Conservation (phyloP, 2,113 vertebrate species). For the Mesoclemmys tuberculata region DNA sequence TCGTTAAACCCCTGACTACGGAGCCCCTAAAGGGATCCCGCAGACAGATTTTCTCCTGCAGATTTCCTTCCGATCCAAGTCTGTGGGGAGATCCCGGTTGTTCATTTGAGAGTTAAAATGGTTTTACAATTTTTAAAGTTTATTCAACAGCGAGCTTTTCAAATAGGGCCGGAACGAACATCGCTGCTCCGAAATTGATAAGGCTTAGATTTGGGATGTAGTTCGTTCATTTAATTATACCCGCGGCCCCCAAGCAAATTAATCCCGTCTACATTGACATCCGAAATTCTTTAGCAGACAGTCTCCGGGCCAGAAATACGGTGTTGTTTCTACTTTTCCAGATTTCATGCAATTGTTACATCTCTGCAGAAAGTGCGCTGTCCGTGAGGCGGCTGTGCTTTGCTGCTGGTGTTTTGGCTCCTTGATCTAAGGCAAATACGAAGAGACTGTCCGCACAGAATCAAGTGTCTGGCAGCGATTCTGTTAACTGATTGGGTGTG, state of each 20-base stretch:
- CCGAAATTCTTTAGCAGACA: background rate
- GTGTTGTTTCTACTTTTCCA: no score
- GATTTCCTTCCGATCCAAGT: background rate
- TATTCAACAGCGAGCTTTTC: background rate
- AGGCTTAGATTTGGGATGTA: background rate
- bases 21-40: background rate
- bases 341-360: background rate
- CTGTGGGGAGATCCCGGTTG: no score
- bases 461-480: background rate
- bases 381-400: background rate
- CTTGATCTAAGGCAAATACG: background rate
- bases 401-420: background rate
- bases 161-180: background rate
- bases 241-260: background rate
- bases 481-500: no score
- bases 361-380: background rate
- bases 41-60: background rate
- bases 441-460: background rate
- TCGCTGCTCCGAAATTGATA: accelerated
- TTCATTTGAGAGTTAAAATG: background rate
- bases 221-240: background rate
- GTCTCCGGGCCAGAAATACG: background rate
- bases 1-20: background rate
- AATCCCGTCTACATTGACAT: background rate
- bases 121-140: background rate